A percentile compares a stretch with the other conserved stretches of the same genome.
Conservation (phyloP, 1,140 invertebrate species). For the Bradynema listronoti region DNA sequence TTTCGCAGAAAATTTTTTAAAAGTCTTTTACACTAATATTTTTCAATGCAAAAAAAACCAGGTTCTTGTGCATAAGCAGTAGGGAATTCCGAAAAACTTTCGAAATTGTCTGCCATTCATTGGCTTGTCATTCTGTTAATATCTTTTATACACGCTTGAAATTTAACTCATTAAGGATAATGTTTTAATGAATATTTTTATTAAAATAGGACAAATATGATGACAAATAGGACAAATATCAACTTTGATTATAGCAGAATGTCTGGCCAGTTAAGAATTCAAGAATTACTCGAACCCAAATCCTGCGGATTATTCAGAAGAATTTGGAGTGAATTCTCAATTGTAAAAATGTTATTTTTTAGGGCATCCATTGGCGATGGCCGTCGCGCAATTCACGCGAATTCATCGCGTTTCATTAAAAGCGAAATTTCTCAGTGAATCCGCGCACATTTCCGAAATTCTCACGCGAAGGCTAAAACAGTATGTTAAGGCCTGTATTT, state of each 20-base stretch:
- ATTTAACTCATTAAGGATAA: not conserved
- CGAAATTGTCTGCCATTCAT: not conserved
- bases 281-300: not conserved
- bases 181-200: not conserved
- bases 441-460: constrained; percentile 28
- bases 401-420: constrained; percentile 18
- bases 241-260: too few relatives aligned
- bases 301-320: not conserved
- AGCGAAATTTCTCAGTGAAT: constrained; percentile 30
- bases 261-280: not conserved
- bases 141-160: not conserved
- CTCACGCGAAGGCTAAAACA: constrained; percentile 29
- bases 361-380: constrained; percentile 26
- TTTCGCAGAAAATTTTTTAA: not conserved
- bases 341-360: constrained; percentile 3
- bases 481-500: constrained; percentile 6
- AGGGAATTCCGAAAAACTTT: not conserved
- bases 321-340: not conserved
- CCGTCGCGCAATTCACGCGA: constrained; percentile 21
- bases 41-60: not conserved
- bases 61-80: not conserved
- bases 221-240: too few relatives aligned
- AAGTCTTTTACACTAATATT: not conserved
- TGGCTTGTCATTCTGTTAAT: not conserved
- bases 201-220: too few relatives aligned